phyloP scores from a whole-genome alignment of 2,888 invertebrate species.

The Encarsia formosa region DNA sequence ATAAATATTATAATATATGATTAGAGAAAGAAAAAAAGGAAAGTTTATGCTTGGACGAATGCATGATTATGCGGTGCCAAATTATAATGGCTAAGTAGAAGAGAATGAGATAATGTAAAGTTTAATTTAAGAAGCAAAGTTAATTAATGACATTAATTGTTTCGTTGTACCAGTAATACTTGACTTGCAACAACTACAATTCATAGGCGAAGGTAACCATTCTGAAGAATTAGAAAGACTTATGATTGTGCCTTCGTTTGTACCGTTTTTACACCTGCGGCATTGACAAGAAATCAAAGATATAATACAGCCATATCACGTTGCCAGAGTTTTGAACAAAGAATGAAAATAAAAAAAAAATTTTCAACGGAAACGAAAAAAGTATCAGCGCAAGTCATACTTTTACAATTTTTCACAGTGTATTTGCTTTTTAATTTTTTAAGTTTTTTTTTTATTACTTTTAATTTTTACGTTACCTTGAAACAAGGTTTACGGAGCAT shows the following conservation, averaged over 20 bases:
- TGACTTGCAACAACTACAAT: conserved; percentile 6
- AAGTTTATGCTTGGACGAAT: conserved; percentile 9
- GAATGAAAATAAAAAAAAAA: neutral
- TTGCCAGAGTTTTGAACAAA: conserved; percentile 30
- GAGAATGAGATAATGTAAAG: conserved; percentile 25
- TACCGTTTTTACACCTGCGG: conserved; percentile 28
- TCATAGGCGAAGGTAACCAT: conserved; percentile 24
- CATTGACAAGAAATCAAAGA: conserved; percentile 30
- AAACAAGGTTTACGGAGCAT: conserved; percentile 3
- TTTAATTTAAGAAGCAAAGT: conserved; percentile 19
- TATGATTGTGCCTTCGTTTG: conserved; percentile 49
- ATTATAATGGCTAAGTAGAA: conserved; percentile 33
- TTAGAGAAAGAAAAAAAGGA: too few relatives aligned
- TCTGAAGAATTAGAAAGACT: conserved; percentile 38
- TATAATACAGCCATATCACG: conserved; percentile 33
- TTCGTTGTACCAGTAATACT: conserved; percentile 23
- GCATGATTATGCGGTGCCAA: conserved; percentile 45
- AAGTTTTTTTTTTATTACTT: conserved; percentile 3
- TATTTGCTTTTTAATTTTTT: neutral
- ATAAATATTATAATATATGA: conserved; percentile 25
- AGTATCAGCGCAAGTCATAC: conserved; percentile 28
- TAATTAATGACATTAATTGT: conserved; percentile 14
- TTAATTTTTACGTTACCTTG: conserved; percentile 2
- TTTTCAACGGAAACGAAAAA: neutral
- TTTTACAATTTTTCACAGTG: conserved; percentile 25